Conservation (phyloP, 2,113 vertebrate species). For the Nycticebus coucang region DNA sequence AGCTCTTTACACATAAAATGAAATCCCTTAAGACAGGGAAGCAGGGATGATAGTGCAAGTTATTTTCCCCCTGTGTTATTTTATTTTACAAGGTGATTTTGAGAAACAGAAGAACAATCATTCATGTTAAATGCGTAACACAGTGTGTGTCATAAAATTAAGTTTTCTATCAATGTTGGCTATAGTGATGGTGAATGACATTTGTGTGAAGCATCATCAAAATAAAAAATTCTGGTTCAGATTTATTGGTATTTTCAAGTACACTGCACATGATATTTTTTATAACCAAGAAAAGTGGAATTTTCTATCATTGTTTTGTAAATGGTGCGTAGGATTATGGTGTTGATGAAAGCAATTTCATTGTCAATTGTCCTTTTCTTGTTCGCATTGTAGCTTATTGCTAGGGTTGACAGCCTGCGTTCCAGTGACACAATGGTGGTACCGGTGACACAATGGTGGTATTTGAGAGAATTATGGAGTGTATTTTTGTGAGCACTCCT, state of each 20-base stretch:
- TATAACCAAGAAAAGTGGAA: neutral
- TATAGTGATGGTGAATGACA: neutral
- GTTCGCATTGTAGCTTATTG: neutral
- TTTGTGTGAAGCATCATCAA: neutral
- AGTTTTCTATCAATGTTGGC: neutral
- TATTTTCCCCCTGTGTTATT: neutral
- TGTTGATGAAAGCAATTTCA: neutral
- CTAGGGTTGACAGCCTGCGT: neutral
- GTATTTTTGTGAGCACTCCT: neutral
- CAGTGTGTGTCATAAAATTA: neutral
- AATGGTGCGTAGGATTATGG: neutral
- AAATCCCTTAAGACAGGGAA: neutral
- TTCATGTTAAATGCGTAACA: neutral
- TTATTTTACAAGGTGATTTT: neutral
- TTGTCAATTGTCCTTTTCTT: conserved; percentile 38
- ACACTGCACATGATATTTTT: neutral
- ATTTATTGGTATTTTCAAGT: neutral
- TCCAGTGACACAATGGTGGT: conserved; percentile 15
- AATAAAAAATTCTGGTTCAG: conserved; percentile 7
- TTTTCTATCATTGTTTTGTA: neutral
- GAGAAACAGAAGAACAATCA: neutral
- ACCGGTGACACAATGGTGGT: conserved; percentile 21
- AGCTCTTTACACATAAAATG: neutral
- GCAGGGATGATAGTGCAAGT: neutral
- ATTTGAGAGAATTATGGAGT: conserved; percentile 23